Evolutionary conservation across 2,797 vertebrate species (phyloP).

Genomic region (Chaetophractus vellerosus): DNA sequence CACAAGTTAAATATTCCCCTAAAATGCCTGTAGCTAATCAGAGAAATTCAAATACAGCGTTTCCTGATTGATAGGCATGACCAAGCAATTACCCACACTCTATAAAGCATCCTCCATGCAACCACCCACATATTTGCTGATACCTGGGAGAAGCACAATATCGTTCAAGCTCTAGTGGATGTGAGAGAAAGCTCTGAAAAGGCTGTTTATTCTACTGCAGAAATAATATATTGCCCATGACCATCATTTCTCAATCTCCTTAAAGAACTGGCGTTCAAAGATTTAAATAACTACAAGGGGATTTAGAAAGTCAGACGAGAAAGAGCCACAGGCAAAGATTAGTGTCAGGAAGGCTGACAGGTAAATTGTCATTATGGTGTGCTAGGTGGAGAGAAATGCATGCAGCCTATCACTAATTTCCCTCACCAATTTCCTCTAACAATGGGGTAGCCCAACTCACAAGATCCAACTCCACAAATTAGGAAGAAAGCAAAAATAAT

Average conservation of each 20-base stretch:
- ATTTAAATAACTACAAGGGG: conserved; percentile 82
- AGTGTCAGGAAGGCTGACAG: conserved; percentile 82
- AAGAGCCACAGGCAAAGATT: conserved; percentile 82
- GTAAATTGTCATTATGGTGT: conserved; percentile 82
- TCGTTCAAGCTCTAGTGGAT: conserved; percentile 65
- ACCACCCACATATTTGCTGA: conserved; percentile 76
- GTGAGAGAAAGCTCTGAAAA: conserved; percentile 74
- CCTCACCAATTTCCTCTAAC: conserved; percentile 72
- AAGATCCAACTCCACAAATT: conserved; percentile 65
- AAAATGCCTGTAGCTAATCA: conserved; percentile 80
- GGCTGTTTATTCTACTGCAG: conserved; percentile 64
- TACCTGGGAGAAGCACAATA: conserved; percentile 75
- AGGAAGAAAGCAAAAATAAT: conserved; percentile 75
- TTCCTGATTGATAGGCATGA: conserved; percentile 81
- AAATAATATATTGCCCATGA: conserved; percentile 82
- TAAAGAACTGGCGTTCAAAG: conserved; percentile 81
- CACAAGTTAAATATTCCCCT: conserved; percentile 60
- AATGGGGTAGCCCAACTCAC: conserved; percentile 69
- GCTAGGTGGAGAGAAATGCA: conserved; percentile 77
- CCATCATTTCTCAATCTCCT: conserved; percentile 79
- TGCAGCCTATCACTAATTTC: conserved; percentile 71
- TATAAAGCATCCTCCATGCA: conserved; percentile 76
- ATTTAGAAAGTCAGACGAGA: conserved; percentile 81
- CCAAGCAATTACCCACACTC: conserved; percentile 80
- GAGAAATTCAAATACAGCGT: conserved; percentile 80